Conservation (phyloP, 2,888 invertebrate species). For the Drosophila infuscata region DNA sequence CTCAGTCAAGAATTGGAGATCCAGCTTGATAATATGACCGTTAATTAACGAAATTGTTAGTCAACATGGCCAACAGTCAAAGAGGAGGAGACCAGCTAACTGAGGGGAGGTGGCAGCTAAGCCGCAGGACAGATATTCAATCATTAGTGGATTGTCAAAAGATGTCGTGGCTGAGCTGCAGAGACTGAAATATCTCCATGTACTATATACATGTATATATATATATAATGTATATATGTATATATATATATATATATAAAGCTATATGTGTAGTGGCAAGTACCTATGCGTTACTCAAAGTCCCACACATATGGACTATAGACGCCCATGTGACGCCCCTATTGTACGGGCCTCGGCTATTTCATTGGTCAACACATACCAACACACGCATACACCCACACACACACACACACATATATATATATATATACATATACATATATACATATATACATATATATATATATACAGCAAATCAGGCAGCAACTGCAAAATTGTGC, state of each 20-base stretch:
- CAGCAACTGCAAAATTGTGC: conserved; percentile 43
- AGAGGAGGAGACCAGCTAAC: not conserved
- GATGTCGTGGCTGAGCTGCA: conserved; percentile 4
- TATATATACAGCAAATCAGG: conserved; percentile 26
- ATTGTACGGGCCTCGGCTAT: conserved; percentile 56
- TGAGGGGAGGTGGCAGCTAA: not conserved
- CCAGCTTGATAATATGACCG: conserved; percentile 3
- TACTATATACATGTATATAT: not conserved
- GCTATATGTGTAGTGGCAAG: not conserved
- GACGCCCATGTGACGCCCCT: conserved; percentile 67
- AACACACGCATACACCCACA: conserved; percentile 16
- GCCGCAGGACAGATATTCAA: conserved; percentile 23
- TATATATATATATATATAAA: conserved; percentile 5
- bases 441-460: not conserved
- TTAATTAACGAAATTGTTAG: conserved; percentile 35
- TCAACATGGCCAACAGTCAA: conserved; percentile 12
- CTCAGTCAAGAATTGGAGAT: not conserved
- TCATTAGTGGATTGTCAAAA: conserved; percentile 44
- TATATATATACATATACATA: not conserved
- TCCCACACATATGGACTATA: conserved; percentile 12
- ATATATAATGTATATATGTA: not conserved
- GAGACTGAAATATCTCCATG: not conserved
- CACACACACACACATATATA: not conserved
- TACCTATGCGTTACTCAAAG: conserved; percentile 35
- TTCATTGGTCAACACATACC: conserved; percentile 63